Percentiles rank a stretch among this genome's conserved stretches.
Conservation (phyloP, 92 coral and sea anemone species). For the Umimayanthus kanabou region DNA sequence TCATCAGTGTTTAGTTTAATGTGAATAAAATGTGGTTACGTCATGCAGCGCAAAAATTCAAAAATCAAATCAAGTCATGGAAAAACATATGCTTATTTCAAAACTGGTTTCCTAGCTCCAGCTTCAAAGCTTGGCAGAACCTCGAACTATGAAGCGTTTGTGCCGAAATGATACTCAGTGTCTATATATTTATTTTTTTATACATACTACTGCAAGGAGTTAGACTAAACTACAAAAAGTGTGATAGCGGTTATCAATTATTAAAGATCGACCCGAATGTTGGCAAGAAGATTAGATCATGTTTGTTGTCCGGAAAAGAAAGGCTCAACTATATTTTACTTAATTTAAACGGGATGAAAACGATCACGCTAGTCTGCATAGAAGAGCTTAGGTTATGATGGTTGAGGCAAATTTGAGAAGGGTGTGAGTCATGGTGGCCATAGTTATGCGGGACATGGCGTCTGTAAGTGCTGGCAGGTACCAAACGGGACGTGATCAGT, state of each 20-base stretch:
- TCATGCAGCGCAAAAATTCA: neutral
- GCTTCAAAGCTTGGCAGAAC: neutral
- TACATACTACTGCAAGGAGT: neutral
- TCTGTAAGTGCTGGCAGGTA: neutral
- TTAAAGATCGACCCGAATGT: neutral
- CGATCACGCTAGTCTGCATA: neutral
- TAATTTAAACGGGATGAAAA: too few relatives aligned
- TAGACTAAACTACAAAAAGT: neutral
- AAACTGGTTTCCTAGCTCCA: too few relatives aligned
- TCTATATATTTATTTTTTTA: too few relatives aligned
- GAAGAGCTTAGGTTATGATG: too few relatives aligned
- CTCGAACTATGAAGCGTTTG: neutral
- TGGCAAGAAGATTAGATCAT: neutral
- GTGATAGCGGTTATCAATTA: neutral
- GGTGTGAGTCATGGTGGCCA: neutral
- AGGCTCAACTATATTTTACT: neutral
- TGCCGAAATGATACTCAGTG: neutral
- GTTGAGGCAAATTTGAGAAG: neutral
- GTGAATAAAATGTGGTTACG: neutral
- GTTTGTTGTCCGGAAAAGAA: neutral
- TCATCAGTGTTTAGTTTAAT: neutral
- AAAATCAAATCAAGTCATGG: neutral
- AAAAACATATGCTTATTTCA: neutral
- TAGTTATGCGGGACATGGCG: neutral
- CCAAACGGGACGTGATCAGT: neutral